Conservation (phyloP, 2,113 vertebrate genomes). For the Equus quagga region DNA sequence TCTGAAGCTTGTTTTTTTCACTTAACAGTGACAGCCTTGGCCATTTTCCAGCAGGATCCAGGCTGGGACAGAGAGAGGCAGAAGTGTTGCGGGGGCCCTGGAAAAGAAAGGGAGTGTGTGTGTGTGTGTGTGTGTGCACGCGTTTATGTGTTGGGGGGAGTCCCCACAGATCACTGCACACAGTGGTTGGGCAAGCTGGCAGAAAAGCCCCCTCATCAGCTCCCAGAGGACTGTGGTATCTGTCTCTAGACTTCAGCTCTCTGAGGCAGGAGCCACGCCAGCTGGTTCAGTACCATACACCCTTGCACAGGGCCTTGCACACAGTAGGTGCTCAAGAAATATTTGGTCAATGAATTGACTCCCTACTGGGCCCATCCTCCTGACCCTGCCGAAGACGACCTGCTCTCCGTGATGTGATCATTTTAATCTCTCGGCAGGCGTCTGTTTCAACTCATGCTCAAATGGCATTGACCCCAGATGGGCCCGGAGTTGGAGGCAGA, state of each 20-base stretch:
- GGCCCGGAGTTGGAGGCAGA: neutral
- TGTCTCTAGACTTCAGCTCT: neutral
- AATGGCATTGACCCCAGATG: neutral
- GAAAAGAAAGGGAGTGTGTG: neutral
- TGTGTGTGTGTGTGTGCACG: too few relatives aligned
- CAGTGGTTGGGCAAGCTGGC: neutral
- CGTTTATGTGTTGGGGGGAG: too few relatives aligned
- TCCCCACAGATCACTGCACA: neutral
- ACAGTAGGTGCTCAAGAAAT: constrained; percentile 2
- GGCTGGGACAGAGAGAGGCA: neutral
- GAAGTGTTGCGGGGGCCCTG: neutral
- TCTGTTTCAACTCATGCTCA: neutral
- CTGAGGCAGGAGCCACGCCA: neutral
- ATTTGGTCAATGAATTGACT: neutral
- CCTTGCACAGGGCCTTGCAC: neutral
- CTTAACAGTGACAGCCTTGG: constrained; percentile 32
- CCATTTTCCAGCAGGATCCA: neutral
- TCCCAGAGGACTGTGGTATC: neutral
- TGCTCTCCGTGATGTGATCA: neutral
- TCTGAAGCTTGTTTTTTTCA: neutral
- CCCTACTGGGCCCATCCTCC: neutral
- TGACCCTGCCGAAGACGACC: neutral
- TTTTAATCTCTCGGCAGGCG: neutral
- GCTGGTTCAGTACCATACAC: neutral
- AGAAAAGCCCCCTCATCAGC: neutral